phyloP scores from a whole-genome alignment of 2,113 vertebrate genomes.

The Rhineura floridana region DNA sequence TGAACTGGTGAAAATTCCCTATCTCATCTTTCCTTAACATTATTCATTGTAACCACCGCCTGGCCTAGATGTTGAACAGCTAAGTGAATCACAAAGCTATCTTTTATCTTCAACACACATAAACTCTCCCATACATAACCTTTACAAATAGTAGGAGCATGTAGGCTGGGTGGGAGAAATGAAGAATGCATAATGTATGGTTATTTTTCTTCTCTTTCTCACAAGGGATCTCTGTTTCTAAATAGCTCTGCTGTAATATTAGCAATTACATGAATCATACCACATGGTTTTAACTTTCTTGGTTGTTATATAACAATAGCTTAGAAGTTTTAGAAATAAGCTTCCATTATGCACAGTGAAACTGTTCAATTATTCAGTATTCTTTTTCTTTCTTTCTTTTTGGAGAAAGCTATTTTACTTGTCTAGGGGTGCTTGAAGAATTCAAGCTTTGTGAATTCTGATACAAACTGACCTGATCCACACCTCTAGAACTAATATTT shows the following conservation, averaged over 20 bases:
- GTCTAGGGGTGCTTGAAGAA: neutral
- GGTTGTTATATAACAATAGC: slow-evolving; percentile 56
- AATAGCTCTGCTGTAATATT: slow-evolving; percentile 63
- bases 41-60: neutral
- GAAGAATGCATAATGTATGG: slow-evolving; percentile 33
- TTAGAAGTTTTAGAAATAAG: slow-evolving; percentile 51
- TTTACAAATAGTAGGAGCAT: slow-evolving; percentile 32
- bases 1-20: slow-evolving; percentile 34
- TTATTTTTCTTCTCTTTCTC: slow-evolving; percentile 51
- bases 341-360: slow-evolving; percentile 47
- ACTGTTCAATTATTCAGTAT: slow-evolving; percentile 45
- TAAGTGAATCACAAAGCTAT: slow-evolving; percentile 36
- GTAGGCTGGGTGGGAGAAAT: neutral
- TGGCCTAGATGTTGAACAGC: slow-evolving; percentile 9
- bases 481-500: neutral
- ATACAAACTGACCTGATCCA: neutral
- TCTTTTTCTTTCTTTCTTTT: neutral
- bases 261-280: slow-evolving; percentile 65
- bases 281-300: slow-evolving; percentile 58
- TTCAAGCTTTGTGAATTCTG: neutral
- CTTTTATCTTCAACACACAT: slow-evolving; percentile 34
- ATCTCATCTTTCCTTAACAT: slow-evolving; percentile 57
- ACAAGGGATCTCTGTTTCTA: slow-evolving; percentile 43
- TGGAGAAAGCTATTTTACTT: slow-evolving; percentile 11
- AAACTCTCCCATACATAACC: slow-evolving; percentile 20